Evolutionary conservation across 2,888 invertebrate genomes (phyloP), one percentile per base, ranked within the genome.

Genomic region (Rugalucina vietnamica): DNA sequence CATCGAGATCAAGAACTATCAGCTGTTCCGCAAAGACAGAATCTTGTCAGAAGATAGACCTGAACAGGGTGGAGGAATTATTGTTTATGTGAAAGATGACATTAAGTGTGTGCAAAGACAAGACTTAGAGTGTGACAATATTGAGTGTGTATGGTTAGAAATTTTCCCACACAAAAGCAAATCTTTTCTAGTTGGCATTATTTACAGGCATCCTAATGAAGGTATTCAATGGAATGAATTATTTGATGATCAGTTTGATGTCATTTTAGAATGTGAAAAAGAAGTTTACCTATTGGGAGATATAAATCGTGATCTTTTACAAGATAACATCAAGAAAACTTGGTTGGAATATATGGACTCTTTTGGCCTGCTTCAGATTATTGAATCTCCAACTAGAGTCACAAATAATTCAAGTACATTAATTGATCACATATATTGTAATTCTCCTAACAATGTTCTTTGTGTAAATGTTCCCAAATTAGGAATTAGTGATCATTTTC

Each of bases 291-390:
- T n/a, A n/a, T n/a, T n/a, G n/a, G n/a, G n/a, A n/a, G n/a, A n/a
- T n/a, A n/a, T n/a, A n/a, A n/a, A n/a, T n/a, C n/a, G n/a, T n/a
- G n/a, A n/a, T n/a, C 60, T 60, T 4, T 60, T 27, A 18, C 60
- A 60, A 60, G 60, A 60, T 29, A 60, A 60, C 29, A 24, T 60
- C 4, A 60, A 60, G 60, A 27, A 4, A 29, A 60, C 60, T 29
- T 60, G 60, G 60, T 32, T 60, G 8, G 60, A 60, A 60, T 60
- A 29, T 29, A 60, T 60, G 60, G 60, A 60, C 27, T 60, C 60
- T 18, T 60, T 60, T 60, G 60, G 60, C 60, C 60, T 60, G 27
- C 27, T 29, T 12, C 60, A 60, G 29, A 27, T 60, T 60, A 60
- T 60, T 29, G 60, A 60, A 5, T 29, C 60, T 29, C 27, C 60